phyloP scores from a whole-genome alignment of 2,888 invertebrate genomes.

The Vesta saturnalis region DNA sequence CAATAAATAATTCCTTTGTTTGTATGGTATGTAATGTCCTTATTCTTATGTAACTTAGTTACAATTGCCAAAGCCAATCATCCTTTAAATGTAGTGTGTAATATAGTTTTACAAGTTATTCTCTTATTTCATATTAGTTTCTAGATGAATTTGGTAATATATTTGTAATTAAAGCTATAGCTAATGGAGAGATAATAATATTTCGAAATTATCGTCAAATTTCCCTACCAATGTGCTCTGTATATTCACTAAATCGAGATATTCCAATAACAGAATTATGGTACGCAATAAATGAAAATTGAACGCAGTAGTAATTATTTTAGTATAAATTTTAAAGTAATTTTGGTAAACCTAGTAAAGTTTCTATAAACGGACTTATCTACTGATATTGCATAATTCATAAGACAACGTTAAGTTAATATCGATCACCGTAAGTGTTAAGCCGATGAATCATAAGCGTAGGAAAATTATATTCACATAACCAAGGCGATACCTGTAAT shows the following conservation, averaged over 20 bases:
- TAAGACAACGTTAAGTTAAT: conserved; percentile 48
- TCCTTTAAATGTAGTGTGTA: no score
- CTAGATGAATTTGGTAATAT: background rate
- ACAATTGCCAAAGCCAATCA: no score
- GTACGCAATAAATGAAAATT: background rate
- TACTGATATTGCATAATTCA: conserved; percentile 52
- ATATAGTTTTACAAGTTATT: no score
- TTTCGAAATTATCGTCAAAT: background rate
- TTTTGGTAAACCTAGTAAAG: conserved; percentile 36
- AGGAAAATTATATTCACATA: conserved; percentile 48
- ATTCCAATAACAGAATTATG: background rate
- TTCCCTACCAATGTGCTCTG: background rate
- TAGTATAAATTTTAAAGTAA: conserved; percentile 32
- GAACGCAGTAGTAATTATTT: background rate
- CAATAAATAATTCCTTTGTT: no score
- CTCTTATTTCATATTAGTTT: no score
- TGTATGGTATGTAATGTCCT: no score
- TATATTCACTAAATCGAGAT: background rate
- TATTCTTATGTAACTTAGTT: no score
- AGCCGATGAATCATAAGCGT: conserved; percentile 57
- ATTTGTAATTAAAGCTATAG: background rate
- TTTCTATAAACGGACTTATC: conserved; percentile 43
- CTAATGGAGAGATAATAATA: background rate
- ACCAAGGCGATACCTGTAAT: conserved; percentile 50
- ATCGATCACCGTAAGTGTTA: conserved; percentile 55